Evolutionary conservation across 2,888 invertebrate genomes (phyloP), one percentile per base, ranked within the genome.

Genomic region (Lepetodrilus schrolli): DNA sequence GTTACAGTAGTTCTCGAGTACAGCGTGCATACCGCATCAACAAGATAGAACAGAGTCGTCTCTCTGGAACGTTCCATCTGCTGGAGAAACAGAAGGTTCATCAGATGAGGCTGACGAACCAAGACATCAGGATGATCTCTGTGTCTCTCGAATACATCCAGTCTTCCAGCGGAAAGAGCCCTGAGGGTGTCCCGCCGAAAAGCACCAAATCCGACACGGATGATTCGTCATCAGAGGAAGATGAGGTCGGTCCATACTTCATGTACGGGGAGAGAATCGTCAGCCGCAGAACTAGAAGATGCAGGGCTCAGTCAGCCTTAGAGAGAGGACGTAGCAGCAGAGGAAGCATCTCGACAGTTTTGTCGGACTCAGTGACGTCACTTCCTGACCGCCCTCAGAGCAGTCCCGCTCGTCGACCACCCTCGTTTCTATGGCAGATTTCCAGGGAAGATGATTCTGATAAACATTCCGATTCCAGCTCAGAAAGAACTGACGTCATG

Each of bases 1-100:
- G 83, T 30, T 86, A 83, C 75, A 86, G 83, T 76, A 88, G 88
- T 0, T 79, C 83, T 4, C 80, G 88, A 4, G 81, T 89, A 4
- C 87, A 87, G 70, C 70, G 86, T 26, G 89, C 88, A 1, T 83
- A 83, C 51, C 78, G 87, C n/a, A 84, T 88, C 51, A 89, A 89
- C 79, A 82, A 78, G 71, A 82, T 89, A 7, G 89, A 89, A 74
- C 78, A 83, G 47, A 74, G 82, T 20, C 80, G 85, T 65, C 82
- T 88, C 1, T 78, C 82, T 26, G 80, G 82, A 43, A 78, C 73
- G 30, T 69, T 88, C 17, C 77, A 84, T 47, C 77, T 87, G 10
- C 66, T 89, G 68, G 87, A 88, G 70, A 86, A 87, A 70, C 86
- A 86, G 51, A 83, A 82, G 23, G 36, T 83, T 3, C 87, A 86